Evolutionary conservation across 2,113 vertebrate genomes (phyloP).

Genomic region (Trematocara zebra): DNA sequence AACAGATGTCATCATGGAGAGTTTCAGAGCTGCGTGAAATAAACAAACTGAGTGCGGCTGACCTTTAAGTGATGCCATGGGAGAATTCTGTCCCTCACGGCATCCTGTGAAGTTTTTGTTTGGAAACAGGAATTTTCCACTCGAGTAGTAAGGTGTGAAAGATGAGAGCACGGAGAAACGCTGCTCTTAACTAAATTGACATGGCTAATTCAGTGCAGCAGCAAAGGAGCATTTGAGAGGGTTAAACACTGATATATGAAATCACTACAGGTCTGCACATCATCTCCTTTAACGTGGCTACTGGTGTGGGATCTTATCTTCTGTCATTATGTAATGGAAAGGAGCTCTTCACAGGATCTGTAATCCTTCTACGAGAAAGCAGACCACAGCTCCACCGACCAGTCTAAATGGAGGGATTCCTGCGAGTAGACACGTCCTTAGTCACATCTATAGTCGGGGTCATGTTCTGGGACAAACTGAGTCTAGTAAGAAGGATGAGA

Average conservation of each 20-base stretch:
- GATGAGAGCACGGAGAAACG: fast-evolving
- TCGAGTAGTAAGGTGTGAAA: not conserved
- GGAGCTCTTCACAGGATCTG: not conserved
- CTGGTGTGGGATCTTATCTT: constrained; percentile 25
- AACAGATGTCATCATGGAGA: not conserved
- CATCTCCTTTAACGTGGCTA: not conserved
- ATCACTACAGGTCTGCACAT: constrained; percentile 25
- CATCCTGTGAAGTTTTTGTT: not conserved
- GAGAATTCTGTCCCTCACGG: not conserved
- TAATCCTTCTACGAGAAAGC: constrained; percentile 13
- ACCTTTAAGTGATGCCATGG: constrained; percentile 12
- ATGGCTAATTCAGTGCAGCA: not conserved
- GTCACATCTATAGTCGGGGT: constrained; percentile 31
- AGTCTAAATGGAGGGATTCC: constrained; percentile 18
- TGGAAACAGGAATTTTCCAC: constrained; percentile 1
- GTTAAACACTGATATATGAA: constrained; percentile 3
- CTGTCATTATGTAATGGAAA: constrained; percentile 42
- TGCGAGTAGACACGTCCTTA: constrained; percentile 27
- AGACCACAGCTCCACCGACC: constrained; percentile 7
- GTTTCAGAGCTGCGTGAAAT: not conserved
- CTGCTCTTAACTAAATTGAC: not conserved
- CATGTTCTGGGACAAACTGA: not conserved
- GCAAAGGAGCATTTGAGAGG: not conserved
- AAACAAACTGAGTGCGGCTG: not conserved
- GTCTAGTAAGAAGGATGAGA: not conserved